phyloP scores from a whole-genome alignment of 2,797 vertebrate species.

The Arnoldichthys spilopterus region DNA sequence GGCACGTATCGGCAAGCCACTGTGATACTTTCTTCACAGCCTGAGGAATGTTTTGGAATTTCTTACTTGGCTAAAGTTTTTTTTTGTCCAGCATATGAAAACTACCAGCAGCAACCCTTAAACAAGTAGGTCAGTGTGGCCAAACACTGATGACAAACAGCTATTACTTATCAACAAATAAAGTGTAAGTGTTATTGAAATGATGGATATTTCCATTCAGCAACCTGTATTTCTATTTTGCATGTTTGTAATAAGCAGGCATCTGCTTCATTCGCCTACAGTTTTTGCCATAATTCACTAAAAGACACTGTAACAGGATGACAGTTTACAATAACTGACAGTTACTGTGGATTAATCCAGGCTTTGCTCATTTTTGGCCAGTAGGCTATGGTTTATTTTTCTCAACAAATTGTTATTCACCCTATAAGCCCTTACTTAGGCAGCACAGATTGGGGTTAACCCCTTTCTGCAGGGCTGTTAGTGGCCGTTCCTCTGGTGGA shows the following conservation, averaged over 20 bases:
- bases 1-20: constrained; percentile 24
- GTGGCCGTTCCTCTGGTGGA: too few relatives aligned
- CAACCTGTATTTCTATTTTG: background rate
- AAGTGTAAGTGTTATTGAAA: background rate
- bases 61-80: background rate
- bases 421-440: background rate
- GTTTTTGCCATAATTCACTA: constrained; percentile 6
- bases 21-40: background rate
- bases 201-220: background rate
- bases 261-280: background rate
- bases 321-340: constrained; percentile 15
- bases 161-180: background rate
- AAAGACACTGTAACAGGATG: background rate
- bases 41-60: constrained; percentile 14
- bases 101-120: background rate
- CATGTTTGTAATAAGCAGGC: background rate
- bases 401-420: background rate
- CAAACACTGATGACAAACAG: background rate
- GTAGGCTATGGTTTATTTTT: background rate
- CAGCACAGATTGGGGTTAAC: background rate
- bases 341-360: background rate
- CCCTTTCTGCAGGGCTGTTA: background rate
- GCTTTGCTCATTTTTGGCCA: background rate
- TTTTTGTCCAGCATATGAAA: constrained; percentile 4
- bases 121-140: constrained; percentile 2